Base-by-base conservation (phyloP, 2,113 vertebrate genomes). In the Antidorcas marsupialis region DNA sequence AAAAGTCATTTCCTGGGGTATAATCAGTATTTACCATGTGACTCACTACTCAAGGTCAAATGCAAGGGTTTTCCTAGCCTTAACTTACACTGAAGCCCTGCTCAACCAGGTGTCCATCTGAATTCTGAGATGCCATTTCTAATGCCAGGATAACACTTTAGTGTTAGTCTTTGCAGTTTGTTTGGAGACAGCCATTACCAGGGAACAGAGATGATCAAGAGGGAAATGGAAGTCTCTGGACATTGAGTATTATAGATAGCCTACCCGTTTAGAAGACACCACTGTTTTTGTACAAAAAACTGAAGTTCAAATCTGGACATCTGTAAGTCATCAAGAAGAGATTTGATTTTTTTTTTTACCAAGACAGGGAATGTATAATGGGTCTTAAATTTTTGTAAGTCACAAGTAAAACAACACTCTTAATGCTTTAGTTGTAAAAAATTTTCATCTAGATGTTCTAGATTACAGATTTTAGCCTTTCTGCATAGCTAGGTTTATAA, bases 401-500 rank as follows among this genome's bases (percentile, higher is more conserved):
- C 87, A 60, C 59, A 67, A 76, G n/a, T 86, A 89, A 89, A 94
- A 97, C 89, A 94, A 92, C 89, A 55, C 43, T 93, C 92, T 89
- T 90, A 95, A 96, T 94, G 82, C 30, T 79, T 87, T 4, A 23
- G 57, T 82, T 92, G 94, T 55, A 92, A 90, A 96, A 97, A 23
- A 27, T 28, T 81, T 19, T 87, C 67, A 67, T 86, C 55, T 53
- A 84, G 43, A 43, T 95, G 36, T 78, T 94, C 87, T 94, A 78
- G 85, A 97, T 64, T 74, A 52, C 87, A 96, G 76, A 94, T 90
- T 91, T 57, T 94, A 90, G 78, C 84, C 53, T 95, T 97, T 97
- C 52, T 96, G 36, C 79, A 55, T 85, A 92, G 85, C 47, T 90
- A 57, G 39, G 84, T 96, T 98, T 96, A 82, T 94, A 92, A 96